Conservation (phyloP, 2,797 vertebrate genomes). For the Sebastes steindachneri region DNA sequence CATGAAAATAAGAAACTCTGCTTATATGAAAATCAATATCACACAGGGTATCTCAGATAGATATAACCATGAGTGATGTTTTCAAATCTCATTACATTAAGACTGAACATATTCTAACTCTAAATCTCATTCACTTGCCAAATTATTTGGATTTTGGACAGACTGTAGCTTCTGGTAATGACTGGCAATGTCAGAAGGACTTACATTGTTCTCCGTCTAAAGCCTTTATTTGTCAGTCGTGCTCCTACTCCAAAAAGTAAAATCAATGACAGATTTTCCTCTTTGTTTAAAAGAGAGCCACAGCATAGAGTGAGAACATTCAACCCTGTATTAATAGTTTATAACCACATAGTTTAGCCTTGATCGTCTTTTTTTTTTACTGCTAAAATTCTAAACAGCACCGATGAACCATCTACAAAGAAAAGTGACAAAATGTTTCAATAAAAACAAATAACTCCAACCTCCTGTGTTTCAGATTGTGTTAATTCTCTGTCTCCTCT, state of each 20-base stretch:
- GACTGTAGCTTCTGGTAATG: conserved; percentile 5
- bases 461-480: not conserved
- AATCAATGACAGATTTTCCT: conserved; percentile 5
- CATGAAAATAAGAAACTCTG: not conserved
- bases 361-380: not conserved
- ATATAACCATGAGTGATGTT: conserved; percentile 10
- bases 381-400: conserved; percentile 27
- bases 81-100: conserved; percentile 18
- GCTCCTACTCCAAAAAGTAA: conserved; percentile 4
- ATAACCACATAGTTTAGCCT: not conserved
- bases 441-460: conserved; percentile 32
- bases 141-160: conserved; percentile 23
- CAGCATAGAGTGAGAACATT: not conserved
- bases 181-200: conserved; percentile 32
- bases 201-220: conserved; percentile 24
- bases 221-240: conserved; percentile 16
- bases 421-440: conserved; percentile 29
- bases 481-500: conserved; percentile 57
- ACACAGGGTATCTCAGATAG: not conserved
- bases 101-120: no score
- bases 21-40: conserved; percentile 1
- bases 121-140: conserved; percentile 25
- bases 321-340: not conserved
- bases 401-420: conserved; percentile 62
- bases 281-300: conserved; percentile 3